Conservation (phyloP, 1,140 invertebrate species). For the Saccostrea glomerata region DNA sequence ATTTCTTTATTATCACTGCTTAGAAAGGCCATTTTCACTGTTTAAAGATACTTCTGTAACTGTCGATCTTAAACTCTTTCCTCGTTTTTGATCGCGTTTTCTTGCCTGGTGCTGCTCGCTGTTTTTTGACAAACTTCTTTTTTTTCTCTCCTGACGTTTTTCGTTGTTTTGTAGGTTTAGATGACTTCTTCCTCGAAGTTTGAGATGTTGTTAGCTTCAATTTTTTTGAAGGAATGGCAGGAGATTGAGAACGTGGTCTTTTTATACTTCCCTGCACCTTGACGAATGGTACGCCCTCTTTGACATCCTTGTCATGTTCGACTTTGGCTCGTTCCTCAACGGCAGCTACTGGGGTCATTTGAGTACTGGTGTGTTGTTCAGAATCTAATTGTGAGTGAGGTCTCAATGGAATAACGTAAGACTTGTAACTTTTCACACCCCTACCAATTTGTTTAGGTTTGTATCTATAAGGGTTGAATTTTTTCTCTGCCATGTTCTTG, state of each 20-base stretch:
- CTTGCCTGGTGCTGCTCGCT: not conserved
- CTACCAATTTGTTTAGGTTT: not conserved
- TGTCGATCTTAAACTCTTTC: constrained; percentile 14
- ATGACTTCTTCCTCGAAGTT: not conserved
- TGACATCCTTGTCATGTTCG: no score
- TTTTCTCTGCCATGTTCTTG: no score
- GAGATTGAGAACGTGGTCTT: constrained; percentile 3
- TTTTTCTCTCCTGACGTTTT: not conserved
- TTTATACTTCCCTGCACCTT: constrained; percentile 13
- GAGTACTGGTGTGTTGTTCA: no score
- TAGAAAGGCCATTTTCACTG: constrained; percentile 46
- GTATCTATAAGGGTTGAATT: no score
- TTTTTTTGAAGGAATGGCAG: constrained; percentile 34
- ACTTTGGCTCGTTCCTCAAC: no score
- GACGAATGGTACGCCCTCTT: not conserved
- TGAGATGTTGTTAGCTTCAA: not conserved
- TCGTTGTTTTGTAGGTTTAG: not conserved
- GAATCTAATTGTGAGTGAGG: no score
- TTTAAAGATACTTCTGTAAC: constrained; percentile 25
- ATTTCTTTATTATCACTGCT: constrained; percentile 52
- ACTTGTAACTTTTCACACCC: no score
- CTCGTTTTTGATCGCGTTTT: not conserved
- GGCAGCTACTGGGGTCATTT: no score
- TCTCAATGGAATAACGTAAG: no score
- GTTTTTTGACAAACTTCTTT: not conserved